phyloP scores from a whole-genome alignment of 2,797 vertebrate species.

The Clarias pachynema region DNA sequence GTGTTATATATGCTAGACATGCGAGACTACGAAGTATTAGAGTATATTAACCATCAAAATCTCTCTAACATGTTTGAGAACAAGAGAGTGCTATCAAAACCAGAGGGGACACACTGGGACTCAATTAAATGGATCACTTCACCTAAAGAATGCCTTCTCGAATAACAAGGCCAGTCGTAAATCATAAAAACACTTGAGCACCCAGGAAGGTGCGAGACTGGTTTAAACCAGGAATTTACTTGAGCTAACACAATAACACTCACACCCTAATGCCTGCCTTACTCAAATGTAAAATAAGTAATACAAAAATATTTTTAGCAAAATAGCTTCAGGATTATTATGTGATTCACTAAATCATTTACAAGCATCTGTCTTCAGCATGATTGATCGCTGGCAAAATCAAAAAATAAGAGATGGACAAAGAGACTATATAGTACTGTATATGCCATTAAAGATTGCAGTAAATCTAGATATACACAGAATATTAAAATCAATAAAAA shows the following conservation, averaged over 20 bases:
- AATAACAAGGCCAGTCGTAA: background rate
- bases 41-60: background rate
- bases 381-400: background rate
- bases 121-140: conserved; percentile 20
- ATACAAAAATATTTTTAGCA: background rate
- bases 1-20: background rate
- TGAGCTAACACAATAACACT: background rate
- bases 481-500: conserved; percentile 13
- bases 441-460: background rate
- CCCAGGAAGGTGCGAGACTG: background rate
- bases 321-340: background rate
- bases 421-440: background rate
- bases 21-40: background rate
- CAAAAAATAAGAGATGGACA: background rate
- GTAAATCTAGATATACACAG: background rate
- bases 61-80: background rate
- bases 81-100: background rate
- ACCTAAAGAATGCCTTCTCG: background rate
- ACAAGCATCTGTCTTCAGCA: background rate
- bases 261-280: background rate
- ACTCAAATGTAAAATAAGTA: background rate
- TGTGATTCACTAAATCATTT: background rate
- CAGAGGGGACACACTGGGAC: background rate
- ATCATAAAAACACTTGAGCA: background rate
- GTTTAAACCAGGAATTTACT: background rate